Evolutionary conservation across 2,113 vertebrate genomes (phyloP).

Genomic region (Microtus pennsylvanicus): DNA sequence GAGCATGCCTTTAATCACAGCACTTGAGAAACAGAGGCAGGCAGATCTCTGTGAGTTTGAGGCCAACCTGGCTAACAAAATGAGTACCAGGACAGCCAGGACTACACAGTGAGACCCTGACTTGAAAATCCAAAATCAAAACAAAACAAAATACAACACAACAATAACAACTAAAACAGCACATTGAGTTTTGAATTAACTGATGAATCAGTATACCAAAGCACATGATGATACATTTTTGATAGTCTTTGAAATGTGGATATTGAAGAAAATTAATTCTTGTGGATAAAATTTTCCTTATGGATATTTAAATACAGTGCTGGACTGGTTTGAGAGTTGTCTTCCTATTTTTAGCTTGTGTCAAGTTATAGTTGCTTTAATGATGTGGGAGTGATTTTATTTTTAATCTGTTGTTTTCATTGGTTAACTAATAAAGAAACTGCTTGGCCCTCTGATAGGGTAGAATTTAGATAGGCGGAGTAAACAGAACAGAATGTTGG

Average conservation of each 20-base stretch:
- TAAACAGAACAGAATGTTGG: no score
- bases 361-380: neutral
- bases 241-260: neutral
- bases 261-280: neutral
- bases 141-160: neutral
- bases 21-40: neutral
- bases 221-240: neutral
- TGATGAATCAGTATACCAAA: neutral
- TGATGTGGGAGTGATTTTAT: no score
- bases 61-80: neutral
- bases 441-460: no score
- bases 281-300: neutral
- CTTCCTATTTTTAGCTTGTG: neutral
- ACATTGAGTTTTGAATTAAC: constrained; percentile 7
- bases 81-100: neutral
- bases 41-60: neutral
- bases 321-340: neutral
- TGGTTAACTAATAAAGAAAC: no score
- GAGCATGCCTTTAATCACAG: neutral
- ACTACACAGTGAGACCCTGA: neutral
- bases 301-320: neutral
- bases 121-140: neutral
- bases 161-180: neutral
- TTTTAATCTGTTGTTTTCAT: no score
- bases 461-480: no score